Base-by-base conservation (phyloP, 2,888 invertebrate species). In the Spilosoma lubricipeda region DNA sequence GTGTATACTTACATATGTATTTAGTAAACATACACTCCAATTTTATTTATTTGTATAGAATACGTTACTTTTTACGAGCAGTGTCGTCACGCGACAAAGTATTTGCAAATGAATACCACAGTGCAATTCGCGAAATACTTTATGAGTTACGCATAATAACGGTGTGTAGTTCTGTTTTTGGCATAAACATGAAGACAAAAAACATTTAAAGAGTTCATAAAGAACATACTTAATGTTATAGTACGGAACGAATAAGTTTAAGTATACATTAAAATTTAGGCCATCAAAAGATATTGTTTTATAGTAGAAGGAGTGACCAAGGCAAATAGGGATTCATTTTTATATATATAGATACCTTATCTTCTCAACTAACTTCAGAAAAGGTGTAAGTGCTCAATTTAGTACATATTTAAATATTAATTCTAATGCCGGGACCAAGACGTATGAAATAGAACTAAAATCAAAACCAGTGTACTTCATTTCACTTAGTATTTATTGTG, bases 131-230 rank as follows among this genome's bases (percentile, higher is more conserved):
- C 36, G 56, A 56, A 72, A 48, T 71, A 67, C 9, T 67, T 67
- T 72, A 67, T n/a, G 72, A 67, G n/a, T 56, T 66, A 67, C 56
- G 72, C 72, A 67, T 71, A 36, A 71, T 65, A 48, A 48, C 52
- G 23, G 52, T 8, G 30, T 30, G 27, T 30, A 42, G 27, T 27
- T 27, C 11, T 23, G 48, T 67, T 67, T 27, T 33, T 27, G 48
- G 20, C 42, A 45, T 3, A 45, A 45, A 42, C 20, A 30, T 4
- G 30, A 27, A 45, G 20, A 20, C 9, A 18, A 67, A 48, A 33
- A 13, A 48, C 48, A 67, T 48, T 27, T 11, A 33, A 63, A 11
- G 13, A 33, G 67, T 33, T 48, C 1, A 9, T 20, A 67, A 20
- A 30, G 23, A 30, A 45, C 45, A 11, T 30, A 30, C 3, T 27